Evolutionary conservation across 1,140 invertebrate genomes (phyloP), one percentile per base, ranked within the genome.

Genomic region (Onthophagus taurus): DNA sequence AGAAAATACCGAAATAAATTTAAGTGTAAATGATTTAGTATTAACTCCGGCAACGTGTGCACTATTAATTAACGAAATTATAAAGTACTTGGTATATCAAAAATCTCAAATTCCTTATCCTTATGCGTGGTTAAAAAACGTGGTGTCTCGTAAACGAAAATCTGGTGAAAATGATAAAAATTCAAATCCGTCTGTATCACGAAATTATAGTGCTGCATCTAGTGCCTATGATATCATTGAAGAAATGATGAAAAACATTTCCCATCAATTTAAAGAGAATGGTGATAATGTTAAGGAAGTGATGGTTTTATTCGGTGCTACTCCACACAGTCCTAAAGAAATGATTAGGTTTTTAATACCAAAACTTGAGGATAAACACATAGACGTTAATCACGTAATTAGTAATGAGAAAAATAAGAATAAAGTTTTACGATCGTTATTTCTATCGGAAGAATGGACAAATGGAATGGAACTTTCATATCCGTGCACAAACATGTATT

Each of bases 91-190:
- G 33, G 19, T 51, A 8, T 48, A 51, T 24, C 45, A 51, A 48
- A 51, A 51, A 42, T 35, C 42, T n/a, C 45, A 48, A 42, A 51
- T 51, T 20, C 49, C 49, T 8, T 51, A 51, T 45, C 45, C 49
- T 8, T 51, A 51, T 31, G 38, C 26, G 9, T 51, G 49, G 49
- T 26, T 51, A 9, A 47, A 45, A 33, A 44, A 24, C 23, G 41
- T 47, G 9, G 23, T 51, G 3, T 23, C 14, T 8, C 38, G 36
- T 31, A 48, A 43, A 44, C 17, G 45, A 31, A 47, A 41, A 2
- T 26, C 17, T 21, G 11, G 2, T 4, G 39, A 39, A 30, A 9
- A 14, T 11, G 35, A 37, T n/a, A 30, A 13, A 14, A 45, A 11
- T 29, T 35, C 4, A 16, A 48, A 48, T 45, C 13, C 45, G 9